Evolutionary conservation across 2,797 vertebrate genomes (phyloP), one percentile per base, ranked within the genome.

Genomic region (Ctenochaetus hawaiiensis): DNA sequence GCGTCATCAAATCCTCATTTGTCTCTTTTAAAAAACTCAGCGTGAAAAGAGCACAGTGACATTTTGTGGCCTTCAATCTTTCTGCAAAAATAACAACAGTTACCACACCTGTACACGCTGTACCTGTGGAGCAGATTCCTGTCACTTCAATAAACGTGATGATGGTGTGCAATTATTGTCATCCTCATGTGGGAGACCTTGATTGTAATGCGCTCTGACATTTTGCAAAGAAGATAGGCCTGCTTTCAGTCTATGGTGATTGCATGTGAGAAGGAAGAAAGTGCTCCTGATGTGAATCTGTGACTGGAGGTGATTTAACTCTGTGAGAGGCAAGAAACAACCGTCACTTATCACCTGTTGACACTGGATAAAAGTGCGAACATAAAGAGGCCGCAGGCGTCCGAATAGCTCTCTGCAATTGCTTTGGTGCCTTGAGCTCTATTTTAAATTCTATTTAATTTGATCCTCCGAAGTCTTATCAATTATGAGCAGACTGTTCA

Each of bases 151-250:
- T 73, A 45, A 58, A 80, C 47, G 69, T 65, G 47, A 74, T 51
- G 39, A 69, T 49, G 49, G 30, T 2, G 30, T 0, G 5, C 17
- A 77, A 81, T 75, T 58, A 81, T 77, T 71, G 71, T 63, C 63
- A 68, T 48, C 48, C 65, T 57, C 61, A 23, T 76, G 71, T 72
- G 34, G 18, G 47, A 61, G 65, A 59, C 49, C 18, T 45, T 84
- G 76, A 88, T 86, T 79, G 62, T 74, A 80, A 88, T 77, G 45
- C 41, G 52, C 51, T 52, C 56, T 87, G 86, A 88, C 82, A 81
- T 80, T 84, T 80, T 73, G 48, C 49, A 45, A 64, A 60, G 56
- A 77, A 85, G 78, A 72, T 60, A 49, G n/a, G 39, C 53, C 54
- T 23, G 17, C 18, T 58, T 18, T 59, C n/a, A 58, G 53, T 78